These are phyloP conservation scores for Agraylea sexmaculata DNA, from an alignment of 1,140 invertebrate species.

Conservation along the genomic window DNA sequence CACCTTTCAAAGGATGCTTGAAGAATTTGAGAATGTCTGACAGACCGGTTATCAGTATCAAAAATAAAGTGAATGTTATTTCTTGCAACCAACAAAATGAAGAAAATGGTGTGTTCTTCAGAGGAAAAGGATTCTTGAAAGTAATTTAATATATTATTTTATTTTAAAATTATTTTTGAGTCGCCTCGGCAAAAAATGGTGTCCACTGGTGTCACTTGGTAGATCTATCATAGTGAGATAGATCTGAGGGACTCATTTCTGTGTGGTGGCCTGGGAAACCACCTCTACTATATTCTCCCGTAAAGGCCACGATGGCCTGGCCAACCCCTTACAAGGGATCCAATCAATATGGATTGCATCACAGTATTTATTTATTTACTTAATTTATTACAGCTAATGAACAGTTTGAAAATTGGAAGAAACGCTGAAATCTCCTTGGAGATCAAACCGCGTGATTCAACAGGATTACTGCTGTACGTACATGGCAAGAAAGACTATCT, in stretches of 20 bases:
- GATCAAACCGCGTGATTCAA: conserved; percentile 73
- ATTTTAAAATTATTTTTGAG: no score
- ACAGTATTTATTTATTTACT: conserved; percentile 3
- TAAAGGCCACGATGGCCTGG: no score
- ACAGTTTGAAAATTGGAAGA: conserved; percentile 66
- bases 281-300: no score
- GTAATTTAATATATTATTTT: no score
- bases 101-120: conserved; percentile 75
- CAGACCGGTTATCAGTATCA: conserved; percentile 46
- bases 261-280: no score
- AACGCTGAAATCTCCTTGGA: conserved; percentile 74
- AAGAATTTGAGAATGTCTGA: conserved; percentile 65
- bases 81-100: conserved; percentile 76
- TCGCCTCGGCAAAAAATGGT: neutral
- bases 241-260: no score
- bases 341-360: no score
- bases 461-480: conserved; percentile 71
- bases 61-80: conserved; percentile 47
- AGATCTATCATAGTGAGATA: no score
- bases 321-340: no score
- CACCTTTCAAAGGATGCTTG: conserved; percentile 79
- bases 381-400: conserved; percentile 36
- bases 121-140: conserved; percentile 40
- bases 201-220: neutral
- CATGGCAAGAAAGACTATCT: conserved; percentile 72